Base-by-base conservation (phyloP, 2,888 invertebrate genomes). In the Coleophora flavipennella region DNA sequence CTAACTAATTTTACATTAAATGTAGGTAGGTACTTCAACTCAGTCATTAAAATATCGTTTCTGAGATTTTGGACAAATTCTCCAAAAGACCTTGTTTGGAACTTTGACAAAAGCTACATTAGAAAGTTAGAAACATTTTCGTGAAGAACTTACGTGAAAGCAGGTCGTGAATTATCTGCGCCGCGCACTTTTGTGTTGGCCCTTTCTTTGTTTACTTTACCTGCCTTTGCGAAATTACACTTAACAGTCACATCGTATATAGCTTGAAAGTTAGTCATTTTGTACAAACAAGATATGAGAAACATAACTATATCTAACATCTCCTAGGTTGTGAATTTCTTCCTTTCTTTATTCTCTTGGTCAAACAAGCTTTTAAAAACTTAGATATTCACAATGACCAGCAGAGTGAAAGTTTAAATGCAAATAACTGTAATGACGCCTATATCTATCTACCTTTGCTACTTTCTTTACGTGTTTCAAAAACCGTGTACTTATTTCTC, bases 211-310 rank as follows among this genome's bases (percentile, higher is more conserved):
- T 10, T 25, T 7, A 8, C 3, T 12, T 6, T 12, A 11, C 7
- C 11, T 26, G 26, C 34, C 8, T 20, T 33, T 20, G 11, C 26
- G 11, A 12, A 14, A n/a, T n/a, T n/a, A 35, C 13, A 35, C 28
- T 11, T 29, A 40, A 44, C 36, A 42, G 38, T 40, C 42, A 48
- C 26, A 36, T 20, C n/a, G n/a, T n/a, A n/a, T 20, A 20, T 4
- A 6, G 20, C 20, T 4, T 35, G 36, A 26, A 43, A 44, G 49
- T 52, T 52, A 40, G 44, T 35, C 43, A 31, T 42, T 50, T 45
- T 50, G 49, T 49, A 40, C 44, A 39, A 46, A 42, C 38, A 38
- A 50, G 50, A 52, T 46, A 42, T 31, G 35, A 41, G 48, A 46
- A 52, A 52, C 50, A 48, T 37, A 10, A 6, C 13, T 6, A 7